Evolutionary conservation across 2,113 vertebrate species (phyloP).

Genomic region (human (Homo sapiens)): GRCh38 chr1:164675001-164675500

Average conservation of each 20-base stretch:
- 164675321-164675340: not conserved
- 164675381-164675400: no score
- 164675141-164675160: not conserved
- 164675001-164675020: not conserved
- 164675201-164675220: not conserved
- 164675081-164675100: not conserved
- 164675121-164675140: not conserved
- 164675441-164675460: not conserved
- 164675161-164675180: not conserved
- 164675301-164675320: not conserved
- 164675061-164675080: not conserved
- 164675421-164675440: not conserved
- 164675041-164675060: not conserved
- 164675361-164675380: no score
- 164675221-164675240: not conserved
- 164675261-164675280: not conserved
- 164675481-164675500: accelerated
- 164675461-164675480: not conserved
- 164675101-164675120: not conserved
- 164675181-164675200: not conserved
- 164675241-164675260: not conserved
- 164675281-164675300: not conserved
- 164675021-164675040: not conserved
- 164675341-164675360: no score
- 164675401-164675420: no score